Conservation (phyloP, 1,140 invertebrate species). For the Aphis gossypii region DNA sequence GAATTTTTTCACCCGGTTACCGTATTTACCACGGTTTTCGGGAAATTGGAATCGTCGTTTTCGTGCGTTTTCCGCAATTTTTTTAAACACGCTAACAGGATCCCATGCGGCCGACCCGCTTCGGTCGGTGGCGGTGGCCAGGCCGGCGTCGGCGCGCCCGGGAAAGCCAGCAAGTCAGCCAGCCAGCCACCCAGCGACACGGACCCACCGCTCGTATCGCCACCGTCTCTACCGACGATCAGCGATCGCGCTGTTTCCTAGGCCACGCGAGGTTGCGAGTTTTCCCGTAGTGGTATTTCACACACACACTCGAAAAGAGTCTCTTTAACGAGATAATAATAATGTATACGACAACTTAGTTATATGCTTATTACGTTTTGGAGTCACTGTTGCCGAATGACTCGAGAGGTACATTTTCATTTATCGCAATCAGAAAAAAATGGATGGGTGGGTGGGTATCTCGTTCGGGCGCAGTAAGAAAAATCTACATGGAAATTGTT, state of each 20-base stretch:
- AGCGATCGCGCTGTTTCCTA: neutral
- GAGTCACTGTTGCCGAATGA: neutral
- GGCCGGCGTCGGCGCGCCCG: conserved; percentile 44
- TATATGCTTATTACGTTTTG: neutral
- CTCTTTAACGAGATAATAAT: neutral
- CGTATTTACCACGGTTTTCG: conserved; percentile 47
- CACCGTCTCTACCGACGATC: neutral
- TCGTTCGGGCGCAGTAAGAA: neutral
- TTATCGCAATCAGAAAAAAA: neutral
- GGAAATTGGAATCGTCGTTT: conserved; percentile 57
- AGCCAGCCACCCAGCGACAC: conserved; percentile 11
- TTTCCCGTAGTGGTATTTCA: neutral
- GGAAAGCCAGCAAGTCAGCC: conserved; percentile 47
- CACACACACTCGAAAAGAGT: neutral
- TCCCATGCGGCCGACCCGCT: neutral
- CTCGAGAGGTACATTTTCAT: neutral
- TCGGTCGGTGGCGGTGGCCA: neutral
- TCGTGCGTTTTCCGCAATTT: conserved; percentile 58
- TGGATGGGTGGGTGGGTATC: no score
- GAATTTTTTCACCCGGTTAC: conserved; percentile 40
- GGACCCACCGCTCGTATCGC: neutral
- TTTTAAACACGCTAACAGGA: conserved; percentile 49
- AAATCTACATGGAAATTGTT: no score
- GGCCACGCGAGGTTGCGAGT: neutral
- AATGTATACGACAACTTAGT: neutral